Evolutionary conservation across 1,140 invertebrate genomes (phyloP), one percentile per base, ranked within the genome.

Genomic region (Panagrolaimus sp.): DNA sequence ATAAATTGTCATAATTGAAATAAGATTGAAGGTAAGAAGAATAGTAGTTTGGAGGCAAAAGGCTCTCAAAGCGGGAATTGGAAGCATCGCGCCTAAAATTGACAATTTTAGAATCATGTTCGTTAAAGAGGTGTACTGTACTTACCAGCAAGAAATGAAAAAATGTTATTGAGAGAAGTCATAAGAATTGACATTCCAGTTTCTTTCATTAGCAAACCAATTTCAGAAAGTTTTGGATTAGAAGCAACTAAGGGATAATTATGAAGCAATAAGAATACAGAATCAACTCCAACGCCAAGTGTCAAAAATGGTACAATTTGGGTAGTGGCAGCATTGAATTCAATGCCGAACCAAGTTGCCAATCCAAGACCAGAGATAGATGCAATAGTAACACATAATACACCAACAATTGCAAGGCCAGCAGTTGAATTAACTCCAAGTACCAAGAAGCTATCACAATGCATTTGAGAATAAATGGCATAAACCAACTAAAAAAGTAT

Each of bases 211-310:
- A 78, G 63, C 7, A 81, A 55, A 5, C 74, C 78, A 43, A 79
- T 86, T 70, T 83, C 78, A 55, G 68, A 76, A 43, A 83, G 77
- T 48, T 85, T 83, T 64, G 84, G 77, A 73, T 83, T 78, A 71
- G 64, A 85, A 78, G 81, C 85, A 67, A 86, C 85, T 71, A 89
- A 87, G 43, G 88, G 88, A 84, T 92, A 92, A 1, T 91, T 90
- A 79, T 93, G 91, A 8, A 92, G 90, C 38, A 97, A 84, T 58
- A 95, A 88, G 82, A 96, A 96, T 88, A 97, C 92, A 80, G 96
- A 91, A 83, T 94, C 89, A 1, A 96, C 90, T 9, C 93, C 91
- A 4, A 97, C 85, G 0, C 93, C 93, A 0, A 96, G 86, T 0
- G 91, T 91, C 52, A 97, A 83, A 83, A 96, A 96, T 10, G 94